Conservation (phyloP, 2,888 invertebrate species). For the Drosophila cyrtoloma region DNA sequence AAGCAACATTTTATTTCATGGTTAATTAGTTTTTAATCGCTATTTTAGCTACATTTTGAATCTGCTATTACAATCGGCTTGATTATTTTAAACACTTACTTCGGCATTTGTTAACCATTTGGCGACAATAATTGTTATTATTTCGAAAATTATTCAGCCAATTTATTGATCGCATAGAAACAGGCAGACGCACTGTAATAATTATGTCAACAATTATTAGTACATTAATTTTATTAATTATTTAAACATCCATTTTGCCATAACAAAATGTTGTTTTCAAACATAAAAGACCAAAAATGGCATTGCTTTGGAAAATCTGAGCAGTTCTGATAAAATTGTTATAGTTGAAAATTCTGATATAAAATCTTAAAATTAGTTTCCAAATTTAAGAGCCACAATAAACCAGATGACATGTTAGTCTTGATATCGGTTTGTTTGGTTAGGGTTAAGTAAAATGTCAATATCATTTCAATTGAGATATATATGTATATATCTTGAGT, state of each 20-base stretch:
- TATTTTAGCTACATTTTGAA: neutral
- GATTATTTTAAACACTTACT: neutral
- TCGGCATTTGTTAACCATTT: neutral
- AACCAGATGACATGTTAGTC: neutral
- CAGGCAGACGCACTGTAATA: no score
- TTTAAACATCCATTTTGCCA: neutral
- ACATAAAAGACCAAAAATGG: neutral
- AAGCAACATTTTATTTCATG: neutral
- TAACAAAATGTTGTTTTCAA: neutral
- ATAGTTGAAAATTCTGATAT: neutral
- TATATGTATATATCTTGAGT: neutral
- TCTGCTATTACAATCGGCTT: neutral
- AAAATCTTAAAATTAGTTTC: neutral
- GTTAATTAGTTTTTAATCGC: neutral
- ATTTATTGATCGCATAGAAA: no score
- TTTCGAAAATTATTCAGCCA: neutral
- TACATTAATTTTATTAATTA: neutral
- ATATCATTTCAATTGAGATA: constrained; percentile 9
- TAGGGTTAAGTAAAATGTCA: neutral
- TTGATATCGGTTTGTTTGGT: neutral
- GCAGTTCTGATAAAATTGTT: neutral
- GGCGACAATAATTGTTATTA: neutral
- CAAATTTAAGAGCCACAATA: neutral
- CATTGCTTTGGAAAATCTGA: neutral
- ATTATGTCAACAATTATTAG: no score